phyloP scores from a whole-genome alignment of 2,113 vertebrate species.

The Clarias batrachus region DNA sequence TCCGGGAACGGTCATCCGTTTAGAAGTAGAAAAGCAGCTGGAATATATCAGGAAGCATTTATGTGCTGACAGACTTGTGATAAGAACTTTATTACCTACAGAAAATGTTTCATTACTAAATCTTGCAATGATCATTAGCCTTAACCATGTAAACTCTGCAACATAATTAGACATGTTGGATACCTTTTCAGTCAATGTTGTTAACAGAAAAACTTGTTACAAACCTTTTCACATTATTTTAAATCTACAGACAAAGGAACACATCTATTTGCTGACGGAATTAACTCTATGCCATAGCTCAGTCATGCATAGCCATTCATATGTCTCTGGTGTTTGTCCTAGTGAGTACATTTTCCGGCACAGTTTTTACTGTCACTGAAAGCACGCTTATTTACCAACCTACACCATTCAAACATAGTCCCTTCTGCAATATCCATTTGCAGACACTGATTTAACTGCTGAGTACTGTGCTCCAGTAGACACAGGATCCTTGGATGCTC shows the following conservation, averaged over 20 bases:
- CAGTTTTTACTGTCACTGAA: neutral
- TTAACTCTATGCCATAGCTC: neutral
- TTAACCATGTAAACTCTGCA: slow-evolving; percentile 1
- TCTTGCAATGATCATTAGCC: neutral
- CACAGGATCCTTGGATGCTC: slow-evolving; percentile 24
- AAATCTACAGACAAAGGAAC: neutral
- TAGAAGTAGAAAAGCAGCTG: neutral
- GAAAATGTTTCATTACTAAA: neutral
- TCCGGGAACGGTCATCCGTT: slow-evolving; percentile 8
- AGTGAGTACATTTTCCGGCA: neutral
- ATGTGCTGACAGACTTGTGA: neutral
- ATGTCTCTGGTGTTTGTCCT: neutral
- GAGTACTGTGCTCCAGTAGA: slow-evolving; percentile 62
- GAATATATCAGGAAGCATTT: neutral
- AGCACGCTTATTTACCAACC: neutral
- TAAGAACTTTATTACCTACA: slow-evolving; percentile 37
- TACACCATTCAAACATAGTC: slow-evolving; percentile 74
- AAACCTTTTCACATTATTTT: neutral
- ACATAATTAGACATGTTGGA: neutral
- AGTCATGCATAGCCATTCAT: neutral
- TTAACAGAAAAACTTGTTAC: neutral
- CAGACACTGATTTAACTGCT: slow-evolving; percentile 60
- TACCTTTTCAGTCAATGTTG: neutral
- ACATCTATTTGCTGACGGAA: neutral
- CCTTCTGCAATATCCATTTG: slow-evolving; percentile 64